These are phyloP conservation scores for Melanotaenia pygmaea DNA, from an alignment of 2,797 vertebrate species.

Conservation along the genomic window DNA sequence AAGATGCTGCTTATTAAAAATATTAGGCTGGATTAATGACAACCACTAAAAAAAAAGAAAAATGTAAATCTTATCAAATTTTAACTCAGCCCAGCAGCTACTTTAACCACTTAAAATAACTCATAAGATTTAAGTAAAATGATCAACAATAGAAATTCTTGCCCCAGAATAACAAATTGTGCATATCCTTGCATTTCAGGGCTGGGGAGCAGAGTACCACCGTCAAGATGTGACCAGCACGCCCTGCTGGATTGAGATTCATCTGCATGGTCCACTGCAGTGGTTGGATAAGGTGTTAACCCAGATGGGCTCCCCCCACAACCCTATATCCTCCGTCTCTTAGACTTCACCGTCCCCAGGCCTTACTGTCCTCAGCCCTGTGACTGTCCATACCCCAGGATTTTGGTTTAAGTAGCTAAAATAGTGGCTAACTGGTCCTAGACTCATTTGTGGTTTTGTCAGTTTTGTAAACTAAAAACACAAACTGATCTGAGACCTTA, in stretches of 20 bases:
- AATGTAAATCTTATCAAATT: neutral
- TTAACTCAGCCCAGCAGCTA: neutral
- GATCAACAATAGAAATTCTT: neutral
- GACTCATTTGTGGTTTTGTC: slow-evolving; percentile 53
- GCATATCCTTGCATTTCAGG: slow-evolving; percentile 79
- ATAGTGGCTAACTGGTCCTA: slow-evolving; percentile 48
- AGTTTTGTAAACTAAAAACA: slow-evolving; percentile 34
- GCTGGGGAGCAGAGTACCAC: slow-evolving; percentile 99
- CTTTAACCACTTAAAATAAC: neutral
- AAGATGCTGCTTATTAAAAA: neutral
- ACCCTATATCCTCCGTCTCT: slow-evolving; percentile 98
- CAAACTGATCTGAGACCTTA: slow-evolving; percentile 58
- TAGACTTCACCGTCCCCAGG: slow-evolving; percentile 88
- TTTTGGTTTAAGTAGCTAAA: slow-evolving; percentile 80
- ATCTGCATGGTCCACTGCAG: slow-evolving; percentile 96
- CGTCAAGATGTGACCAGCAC: slow-evolving; percentile 99
- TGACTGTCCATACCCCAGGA: slow-evolving; percentile 82
- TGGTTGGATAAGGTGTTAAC: slow-evolving; percentile 99
- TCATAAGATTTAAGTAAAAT: neutral
- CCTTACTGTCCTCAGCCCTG: slow-evolving; percentile 61
- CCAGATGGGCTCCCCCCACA: slow-evolving; percentile 99
- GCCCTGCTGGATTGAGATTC: slow-evolving; percentile 99
- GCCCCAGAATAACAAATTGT: neutral
- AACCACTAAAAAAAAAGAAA: neutral
- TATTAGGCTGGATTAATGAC: neutral